Evolutionary conservation across 2,888 invertebrate genomes (phyloP), one percentile per base, ranked within the genome.

Genomic region (Drosophila neotestacea): DNA sequence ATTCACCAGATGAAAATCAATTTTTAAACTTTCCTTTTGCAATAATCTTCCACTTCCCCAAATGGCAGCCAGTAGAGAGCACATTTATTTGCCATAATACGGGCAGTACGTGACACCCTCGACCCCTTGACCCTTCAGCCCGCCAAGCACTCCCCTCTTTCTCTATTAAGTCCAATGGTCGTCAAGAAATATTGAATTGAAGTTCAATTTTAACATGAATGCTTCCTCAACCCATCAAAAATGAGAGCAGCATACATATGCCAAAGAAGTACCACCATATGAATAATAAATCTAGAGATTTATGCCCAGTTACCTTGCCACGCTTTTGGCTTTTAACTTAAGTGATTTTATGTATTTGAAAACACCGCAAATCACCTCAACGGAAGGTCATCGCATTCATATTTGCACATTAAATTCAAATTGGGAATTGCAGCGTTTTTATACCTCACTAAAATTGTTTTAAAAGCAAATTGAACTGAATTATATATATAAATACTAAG

Each of bases 31-130:
- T 89, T 80, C 56, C 30, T 47, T 70, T 59, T 64, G 75, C 83
- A 85, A 88, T 82, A 88, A 70, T 70, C 56, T 67, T 50, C 63
- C 50, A 55, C 38, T 55, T 27, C 34, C 36, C 36, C 28, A 28
- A 46, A 16, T 52, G 52, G 50, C 48, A 65, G 64, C 64, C 65
- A 78, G 79, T 81, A 58, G 51, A 56, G 60, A 36, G 81, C 78
- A 83, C 91, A 91, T 90, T 91, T 91, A 90, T 90, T 84, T 91
- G 90, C 86, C 86, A 88, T 88, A 90, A 88, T 87, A 88, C 77
- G 79, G 73, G 46, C 60, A 56, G 79, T 88, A 87, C 86, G 90
- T 87, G 86, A 79, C 69, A 55, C 59, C 36, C 10, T 34, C 32
- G 27, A 32, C 27, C 32, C 13, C 44, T 16, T 22, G 36, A n/a